Evolutionary conservation across 2,888 invertebrate species (phyloP).

Genomic region (Anoncus sp.): DNA sequence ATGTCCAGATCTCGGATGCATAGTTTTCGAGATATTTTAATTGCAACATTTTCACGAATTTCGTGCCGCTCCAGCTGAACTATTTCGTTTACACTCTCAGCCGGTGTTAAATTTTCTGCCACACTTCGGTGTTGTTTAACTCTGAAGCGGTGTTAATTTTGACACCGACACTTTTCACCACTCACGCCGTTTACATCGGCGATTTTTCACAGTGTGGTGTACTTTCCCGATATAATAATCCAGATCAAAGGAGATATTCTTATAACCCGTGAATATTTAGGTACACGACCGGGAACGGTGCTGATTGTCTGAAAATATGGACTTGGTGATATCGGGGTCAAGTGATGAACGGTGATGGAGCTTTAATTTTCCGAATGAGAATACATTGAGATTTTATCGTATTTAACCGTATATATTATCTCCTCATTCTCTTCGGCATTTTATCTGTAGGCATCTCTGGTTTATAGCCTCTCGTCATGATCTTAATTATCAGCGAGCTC

Average conservation of each 20-base stretch:
- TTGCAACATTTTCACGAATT: no score
- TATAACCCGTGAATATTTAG: not conserved
- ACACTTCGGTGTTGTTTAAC: no score
- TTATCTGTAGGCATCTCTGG: conserved; percentile 23
- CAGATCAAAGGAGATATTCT: not conserved
- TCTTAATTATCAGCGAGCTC: conserved; percentile 21
- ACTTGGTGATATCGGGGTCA: conserved; percentile 33
- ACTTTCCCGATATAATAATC: not conserved
- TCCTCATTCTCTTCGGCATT: conserved; percentile 6
- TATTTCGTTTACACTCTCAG: no score
- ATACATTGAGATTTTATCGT: conserved; percentile 43
- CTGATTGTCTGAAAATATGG: conserved; percentile 14
- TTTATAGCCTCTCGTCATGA: conserved; percentile 6
- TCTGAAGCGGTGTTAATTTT: no score
- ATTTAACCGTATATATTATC: conserved; percentile 22
- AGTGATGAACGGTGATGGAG: conserved; percentile 13
- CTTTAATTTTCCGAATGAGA: conserved; percentile 12
- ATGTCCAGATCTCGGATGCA: no score
- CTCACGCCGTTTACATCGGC: no score
- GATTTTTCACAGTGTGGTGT: no score
- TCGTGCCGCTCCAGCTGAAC: no score
- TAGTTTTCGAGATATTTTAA: no score
- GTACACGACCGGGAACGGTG: not conserved
- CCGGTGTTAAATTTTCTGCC: no score
- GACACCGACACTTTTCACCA: no score